These are phyloP conservation scores for Catocala nupta DNA, from an alignment of 2,888 invertebrate genomes.

Conservation along the genomic window DNA sequence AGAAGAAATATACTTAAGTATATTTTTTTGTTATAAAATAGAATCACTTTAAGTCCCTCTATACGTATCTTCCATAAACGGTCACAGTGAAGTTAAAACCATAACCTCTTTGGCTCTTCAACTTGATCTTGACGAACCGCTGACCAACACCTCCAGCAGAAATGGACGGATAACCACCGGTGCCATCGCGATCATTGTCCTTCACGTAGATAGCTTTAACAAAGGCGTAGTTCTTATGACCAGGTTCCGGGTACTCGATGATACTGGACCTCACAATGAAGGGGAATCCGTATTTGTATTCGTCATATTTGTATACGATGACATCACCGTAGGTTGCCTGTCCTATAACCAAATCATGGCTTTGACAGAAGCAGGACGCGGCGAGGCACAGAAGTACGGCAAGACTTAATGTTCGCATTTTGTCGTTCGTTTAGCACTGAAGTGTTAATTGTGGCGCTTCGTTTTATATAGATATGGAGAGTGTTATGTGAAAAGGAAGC, in stretches of 20 bases:
- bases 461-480: constrained; percentile 72
- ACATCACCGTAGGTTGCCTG: constrained; percentile 75
- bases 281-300: constrained; percentile 78
- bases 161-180: constrained; percentile 75
- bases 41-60: constrained; percentile 13
- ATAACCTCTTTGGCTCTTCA: constrained; percentile 75
- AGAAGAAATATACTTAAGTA: too few species aligned
- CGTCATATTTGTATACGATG: constrained; percentile 68
- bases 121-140: constrained; percentile 75
- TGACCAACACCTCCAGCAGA: constrained; percentile 79
- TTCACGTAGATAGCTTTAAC: constrained; percentile 75
- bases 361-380: constrained; percentile 64
- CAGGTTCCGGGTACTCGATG: constrained; percentile 74
- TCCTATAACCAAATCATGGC: constrained; percentile 73
- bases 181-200: constrained; percentile 71
- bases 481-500: constrained; percentile 59
- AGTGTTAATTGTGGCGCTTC: constrained; percentile 63
- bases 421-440: constrained; percentile 77
- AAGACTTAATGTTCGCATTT: constrained; percentile 67
- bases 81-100: constrained; percentile 81
- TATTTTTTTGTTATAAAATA: too few species aligned
- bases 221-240: constrained; percentile 70
- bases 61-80: constrained; percentile 76
- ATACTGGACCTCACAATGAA: constrained; percentile 68
- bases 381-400: constrained; percentile 62